phyloP scores from a whole-genome alignment of 2,797 vertebrate genomes.

The Cryptoblepharus egeriae region DNA sequence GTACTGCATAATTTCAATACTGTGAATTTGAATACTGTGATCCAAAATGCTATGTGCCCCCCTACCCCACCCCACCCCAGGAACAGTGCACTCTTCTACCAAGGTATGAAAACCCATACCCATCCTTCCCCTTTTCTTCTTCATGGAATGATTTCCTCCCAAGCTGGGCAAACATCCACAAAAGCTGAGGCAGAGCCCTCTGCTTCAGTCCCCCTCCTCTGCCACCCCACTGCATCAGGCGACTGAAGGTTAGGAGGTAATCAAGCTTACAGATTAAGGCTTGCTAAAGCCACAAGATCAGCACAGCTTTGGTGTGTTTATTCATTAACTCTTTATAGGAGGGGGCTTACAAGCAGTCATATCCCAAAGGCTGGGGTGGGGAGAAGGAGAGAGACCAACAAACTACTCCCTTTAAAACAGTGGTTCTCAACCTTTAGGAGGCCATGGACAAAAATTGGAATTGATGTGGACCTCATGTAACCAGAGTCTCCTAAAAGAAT shows the following conservation, averaged over 20 bases:
- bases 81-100: conserved; percentile 53
- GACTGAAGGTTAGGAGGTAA: conserved; percentile 81
- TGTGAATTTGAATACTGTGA: no score
- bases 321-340: conserved; percentile 85
- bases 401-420: no score
- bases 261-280: conserved; percentile 87
- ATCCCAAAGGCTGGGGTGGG: not conserved
- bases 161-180: conserved; percentile 82
- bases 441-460: no score
- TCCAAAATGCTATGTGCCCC: conserved; percentile 45
- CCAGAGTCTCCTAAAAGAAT: no score
- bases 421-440: no score
- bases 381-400: no score
- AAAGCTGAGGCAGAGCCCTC: conserved; percentile 73
- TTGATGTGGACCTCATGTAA: no score
- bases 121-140: conserved; percentile 77
- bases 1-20: not conserved
- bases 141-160: conserved; percentile 79
- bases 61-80: not conserved
- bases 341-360: not conserved
- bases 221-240: conserved; percentile 64
- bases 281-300: conserved; percentile 82
- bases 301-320: conserved; percentile 77
- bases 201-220: conserved; percentile 40
- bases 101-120: conserved; percentile 70